Percentiles rank a stretch among this genome's conserved stretches.
Evolutionary conservation across 2,888 invertebrate genomes (phyloP).

Genomic region (Harpagoxenus sublaevis): DNA sequence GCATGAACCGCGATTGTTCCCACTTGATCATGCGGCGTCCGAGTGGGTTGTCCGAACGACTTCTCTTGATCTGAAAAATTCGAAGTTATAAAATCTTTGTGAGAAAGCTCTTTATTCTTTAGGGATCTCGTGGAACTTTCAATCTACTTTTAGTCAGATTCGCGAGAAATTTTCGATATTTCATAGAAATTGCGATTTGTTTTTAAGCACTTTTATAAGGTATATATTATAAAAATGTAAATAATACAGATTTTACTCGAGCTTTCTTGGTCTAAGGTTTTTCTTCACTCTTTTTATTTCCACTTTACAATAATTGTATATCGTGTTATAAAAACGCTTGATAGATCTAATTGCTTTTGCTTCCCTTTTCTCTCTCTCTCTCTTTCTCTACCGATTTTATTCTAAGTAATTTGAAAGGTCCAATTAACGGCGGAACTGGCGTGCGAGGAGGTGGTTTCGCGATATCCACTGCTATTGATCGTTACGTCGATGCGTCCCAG

Average conservation of each 20-base stretch:
- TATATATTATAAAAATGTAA: background rate
- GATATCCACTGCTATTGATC: constrained; percentile 45
- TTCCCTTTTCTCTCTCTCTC: too few species aligned
- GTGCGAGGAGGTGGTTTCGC: background rate
- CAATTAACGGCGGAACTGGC: constrained; percentile 30
- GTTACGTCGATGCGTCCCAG: constrained; percentile 45
- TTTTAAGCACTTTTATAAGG: background rate
- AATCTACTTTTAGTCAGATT: background rate
- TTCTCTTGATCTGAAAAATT: constrained; percentile 9
- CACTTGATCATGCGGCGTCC: constrained; percentile 18
- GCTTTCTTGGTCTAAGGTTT: background rate
- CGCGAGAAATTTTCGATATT: background rate
- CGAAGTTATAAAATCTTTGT: constrained; percentile 1
- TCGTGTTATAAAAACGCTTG: background rate
- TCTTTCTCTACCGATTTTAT: background rate
- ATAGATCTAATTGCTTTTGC: background rate
- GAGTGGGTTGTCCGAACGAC: background rate
- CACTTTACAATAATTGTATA: background rate
- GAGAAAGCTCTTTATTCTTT: background rate
- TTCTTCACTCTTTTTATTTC: background rate
- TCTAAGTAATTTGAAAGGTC: constrained; percentile 25
- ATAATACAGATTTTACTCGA: background rate
- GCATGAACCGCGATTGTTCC: constrained; percentile 15
- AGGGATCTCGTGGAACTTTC: background rate
- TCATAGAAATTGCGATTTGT: background rate